A percentile compares a stretch with the other conserved stretches of the same genome.
phyloP scores from a whole-genome alignment of 2,113 vertebrate species.

The Hippopotamus amphibius region DNA sequence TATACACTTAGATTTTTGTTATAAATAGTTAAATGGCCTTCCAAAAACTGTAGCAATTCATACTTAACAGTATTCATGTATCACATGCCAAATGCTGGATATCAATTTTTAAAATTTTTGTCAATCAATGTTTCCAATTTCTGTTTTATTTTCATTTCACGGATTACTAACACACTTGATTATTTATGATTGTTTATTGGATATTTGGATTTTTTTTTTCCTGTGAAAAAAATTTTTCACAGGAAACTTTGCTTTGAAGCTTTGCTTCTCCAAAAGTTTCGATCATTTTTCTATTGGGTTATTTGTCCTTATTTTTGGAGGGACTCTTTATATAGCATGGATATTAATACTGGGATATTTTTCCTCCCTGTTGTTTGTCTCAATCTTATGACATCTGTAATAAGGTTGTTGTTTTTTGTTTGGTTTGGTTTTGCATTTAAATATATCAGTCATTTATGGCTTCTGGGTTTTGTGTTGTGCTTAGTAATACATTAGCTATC shows the following conservation, averaged over 20 bases:
- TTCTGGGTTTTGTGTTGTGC: neutral
- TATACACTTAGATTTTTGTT: neutral
- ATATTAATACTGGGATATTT: neutral
- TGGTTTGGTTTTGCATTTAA: conserved; percentile 45
- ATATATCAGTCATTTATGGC: neutral
- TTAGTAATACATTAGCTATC: conserved; percentile 22
- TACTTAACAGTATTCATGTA: neutral
- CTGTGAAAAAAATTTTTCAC: neutral
- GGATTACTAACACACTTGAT: neutral
- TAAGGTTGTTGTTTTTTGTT: neutral
- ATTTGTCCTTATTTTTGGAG: neutral
- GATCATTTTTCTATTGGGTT: neutral
- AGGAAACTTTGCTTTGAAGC: neutral
- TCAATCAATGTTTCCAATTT: neutral
- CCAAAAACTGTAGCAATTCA: neutral
- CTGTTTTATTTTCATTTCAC: neutral
- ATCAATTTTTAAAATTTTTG: neutral
- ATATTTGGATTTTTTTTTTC: neutral
- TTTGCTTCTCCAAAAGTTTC: neutral
- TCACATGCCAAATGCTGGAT: neutral
- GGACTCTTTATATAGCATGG: neutral
- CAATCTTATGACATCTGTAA: neutral
- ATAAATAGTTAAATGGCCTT: neutral
- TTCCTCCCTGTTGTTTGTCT: neutral
- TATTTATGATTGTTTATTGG: neutral